Evolutionary conservation across 2,797 vertebrate genomes (phyloP), one percentile per base, ranked within the genome.

Genomic region (Semaprochilodus insignis): DNA sequence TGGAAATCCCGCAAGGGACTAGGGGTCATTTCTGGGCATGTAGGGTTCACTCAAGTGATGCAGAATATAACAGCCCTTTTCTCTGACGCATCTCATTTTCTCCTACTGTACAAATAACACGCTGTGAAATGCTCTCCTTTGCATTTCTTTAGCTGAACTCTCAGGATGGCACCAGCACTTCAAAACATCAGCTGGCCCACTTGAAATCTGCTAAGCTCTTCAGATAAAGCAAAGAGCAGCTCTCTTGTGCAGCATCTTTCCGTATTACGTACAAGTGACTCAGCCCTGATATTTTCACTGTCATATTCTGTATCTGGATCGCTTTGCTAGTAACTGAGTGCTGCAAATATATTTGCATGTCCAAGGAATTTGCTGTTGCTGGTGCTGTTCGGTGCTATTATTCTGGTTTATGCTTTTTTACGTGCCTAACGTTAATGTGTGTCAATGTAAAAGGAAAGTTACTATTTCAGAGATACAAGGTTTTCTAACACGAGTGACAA

Each of bases 111-210:
- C 23, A 72, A 72, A 54, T 52, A 54, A 51, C 44, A 72, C 4
- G 0, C 23, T 72, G 15, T 17, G 8, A 51, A 52, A 72, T 52
- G 48, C 25, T 55, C 25, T 27, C 31, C 51, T 21, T 14, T 34
- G 71, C 27, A 74, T 74, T 52, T 55, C 72, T 57, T 74, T n/a
- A 54, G 48, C 48, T 72, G 70, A 72, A 54, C 48, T 72, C 70
- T 52, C 25, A 1, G 23, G 51, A 51, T 54, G 51, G 70, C 48
- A 54, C 54, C 70, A 27, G 70, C 70, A 72, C 23, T 72, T 72
- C 25, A 74, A 74, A 36, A 57, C 71, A 8, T 57, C 71, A 48
- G 48, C 51, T 55, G 11, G 16, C 8, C 23, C 44, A 27, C 48
- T 54, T 36, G 52, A 57, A 57, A 55, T 57, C 52, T 59, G 27